Conservation (phyloP, 2,113 vertebrate genomes). For the Dipodomys stephensi region DNA sequence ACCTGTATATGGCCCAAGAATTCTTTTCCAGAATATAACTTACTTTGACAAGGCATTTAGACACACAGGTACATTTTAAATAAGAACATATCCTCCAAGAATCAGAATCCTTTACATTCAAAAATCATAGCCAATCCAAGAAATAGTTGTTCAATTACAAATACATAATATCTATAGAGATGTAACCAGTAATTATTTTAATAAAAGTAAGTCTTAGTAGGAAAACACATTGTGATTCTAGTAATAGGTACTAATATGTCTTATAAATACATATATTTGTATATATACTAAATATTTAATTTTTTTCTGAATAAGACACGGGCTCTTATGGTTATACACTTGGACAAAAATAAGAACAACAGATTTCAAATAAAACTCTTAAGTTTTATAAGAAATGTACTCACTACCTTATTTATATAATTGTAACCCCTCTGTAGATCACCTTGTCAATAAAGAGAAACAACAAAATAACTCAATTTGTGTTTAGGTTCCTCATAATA, state of each 20-base stretch:
- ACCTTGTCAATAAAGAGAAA: no score
- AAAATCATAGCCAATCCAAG: background rate
- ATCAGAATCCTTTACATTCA: background rate
- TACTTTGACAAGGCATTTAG: conserved; percentile 63
- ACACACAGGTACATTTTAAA: conserved; percentile 8
- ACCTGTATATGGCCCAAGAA: conserved; percentile 48
- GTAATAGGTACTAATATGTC: background rate
- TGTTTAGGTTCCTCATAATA: conserved; percentile 36
- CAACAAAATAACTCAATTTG: background rate
- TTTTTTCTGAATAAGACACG: background rate
- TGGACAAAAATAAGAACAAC: background rate
- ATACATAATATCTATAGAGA: background rate
- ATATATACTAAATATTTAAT: background rate
- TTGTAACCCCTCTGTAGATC: no score
- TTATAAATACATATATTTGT: background rate
- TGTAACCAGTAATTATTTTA: background rate
- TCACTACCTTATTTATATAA: no score
- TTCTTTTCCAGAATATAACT: conserved; percentile 67
- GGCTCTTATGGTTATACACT: background rate
- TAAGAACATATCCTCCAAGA: background rate
- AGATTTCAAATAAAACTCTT: background rate
- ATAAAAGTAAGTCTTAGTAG: background rate
- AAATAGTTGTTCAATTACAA: background rate
- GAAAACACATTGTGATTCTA: background rate
- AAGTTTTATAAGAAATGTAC: no score